Evolutionary conservation across 2,113 vertebrate species (phyloP), one percentile per base, ranked within the genome.

Genomic region (Chamaetylas fuelleborni): DNA sequence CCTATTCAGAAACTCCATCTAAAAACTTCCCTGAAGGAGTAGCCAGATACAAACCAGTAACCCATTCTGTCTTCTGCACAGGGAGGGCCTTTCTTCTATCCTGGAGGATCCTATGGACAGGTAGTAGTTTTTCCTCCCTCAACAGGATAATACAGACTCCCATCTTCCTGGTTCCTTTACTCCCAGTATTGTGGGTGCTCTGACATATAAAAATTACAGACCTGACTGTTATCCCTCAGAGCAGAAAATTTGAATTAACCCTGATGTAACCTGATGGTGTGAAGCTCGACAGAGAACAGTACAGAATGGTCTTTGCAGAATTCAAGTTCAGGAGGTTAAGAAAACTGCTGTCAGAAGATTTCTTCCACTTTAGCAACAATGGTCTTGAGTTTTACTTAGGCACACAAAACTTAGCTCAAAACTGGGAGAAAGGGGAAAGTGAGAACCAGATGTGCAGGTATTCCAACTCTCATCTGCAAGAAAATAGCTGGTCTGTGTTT

Each of bases 41-140:
- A 88, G 33, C 6, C 34, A 76, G 31, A 67, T 23, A 78, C 2
- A 36, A 86, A 54, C 18, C 38, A 67, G 24, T 94, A 92, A 94
- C 48, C 22, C 31, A 2, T 89, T 91, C 77, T 54, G 53, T 54
- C 53, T 54, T 31, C 53, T 54, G 53, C 42, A 77, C 93, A 96
- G 96, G 94, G 83, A 90, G 80, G 93, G 76, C 50, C 91, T 36
- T 66, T 2, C 91, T 92, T 67, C 69, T 86, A 73, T 50, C 93
- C 90, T 1, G 83, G 95, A 86, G 91, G 83, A 92, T 33, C 95
- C 69, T 92, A 94, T 77, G 93, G 95, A 89, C 95, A 96, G 86
- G 84, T 95, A 94, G 89, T 61, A 72, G 33, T 24, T 93, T 61
- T 67, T 86, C 79, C 66, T 79, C n/a, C 19, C 19, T 42, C 38